Base-by-base conservation (phyloP, 1,140 invertebrate species). In the Nixonia krombeini region DNA sequence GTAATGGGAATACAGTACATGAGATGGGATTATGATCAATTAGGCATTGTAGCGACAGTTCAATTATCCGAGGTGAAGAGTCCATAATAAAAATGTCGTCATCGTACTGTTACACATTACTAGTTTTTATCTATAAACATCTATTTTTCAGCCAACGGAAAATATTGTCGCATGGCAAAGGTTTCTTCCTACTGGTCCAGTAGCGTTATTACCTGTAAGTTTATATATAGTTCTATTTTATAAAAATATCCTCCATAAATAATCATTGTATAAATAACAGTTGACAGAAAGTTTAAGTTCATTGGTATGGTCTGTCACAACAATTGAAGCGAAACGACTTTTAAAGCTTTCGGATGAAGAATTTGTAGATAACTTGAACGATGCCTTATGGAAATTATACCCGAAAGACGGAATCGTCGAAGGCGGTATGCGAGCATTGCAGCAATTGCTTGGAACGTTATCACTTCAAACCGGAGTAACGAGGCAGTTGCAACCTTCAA, bases 81-180 rank as follows among this genome's bases (percentile, higher is more conserved):
- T 45, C 28, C n/a, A 7, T 37, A 47, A 40, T 50, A 33, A 28
- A 52, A 16, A n/a, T 25, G 12, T n/a, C n/a, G n/a, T n/a, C n/a
- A n/a, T n/a, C n/a, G n/a, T n/a, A n/a, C n/a, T n/a, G 6, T 23
- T 8, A 57, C 2, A 4, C 35, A 16, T 8, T 3, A 5, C 35
- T 55, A 10, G 15, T 41, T 46, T 13, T 37, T 9, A 44, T 28
- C 33, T 13, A 21, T 21, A 21, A 1, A 35, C 10, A 35, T 13
- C 1, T 13, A 3, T 35, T 5, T 87, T 89, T 38, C 78, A 93
- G 91, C 85, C 87, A 29, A 86, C 80, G 15, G 89, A 91, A 55
- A 96, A 97, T 82, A 87, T 87, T 26, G 92, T 94, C 23, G 97
- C 96, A 0, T 99, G 96, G 96, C 97, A 99, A 82, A 88, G 96